Conservation (phyloP, 2,797 vertebrate genomes). For the Poeciliopsis paucimaculata region DNA sequence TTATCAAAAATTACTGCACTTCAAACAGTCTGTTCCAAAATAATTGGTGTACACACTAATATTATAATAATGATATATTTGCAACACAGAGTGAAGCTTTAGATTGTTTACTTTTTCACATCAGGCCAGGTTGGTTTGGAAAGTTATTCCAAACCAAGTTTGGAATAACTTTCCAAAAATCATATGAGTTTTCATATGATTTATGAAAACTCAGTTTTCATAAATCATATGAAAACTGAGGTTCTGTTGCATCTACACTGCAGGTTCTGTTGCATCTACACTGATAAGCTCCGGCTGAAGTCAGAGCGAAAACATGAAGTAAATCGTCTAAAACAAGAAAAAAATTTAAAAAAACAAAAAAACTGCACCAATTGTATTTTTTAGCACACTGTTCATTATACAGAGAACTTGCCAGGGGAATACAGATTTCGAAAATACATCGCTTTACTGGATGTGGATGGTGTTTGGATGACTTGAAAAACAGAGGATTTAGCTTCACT, state of each 20-base stretch:
- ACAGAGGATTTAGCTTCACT: neutral
- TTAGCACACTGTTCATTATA: neutral
- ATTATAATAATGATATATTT: neutral
- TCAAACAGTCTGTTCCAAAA: neutral
- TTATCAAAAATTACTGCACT: neutral
- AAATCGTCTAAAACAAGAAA: neutral
- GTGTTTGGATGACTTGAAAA: neutral
- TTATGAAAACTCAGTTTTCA: no score
- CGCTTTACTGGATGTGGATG: neutral
- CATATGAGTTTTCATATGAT: no score
- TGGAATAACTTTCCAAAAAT: no score
- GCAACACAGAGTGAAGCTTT: neutral
- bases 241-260: neutral
- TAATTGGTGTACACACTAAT: neutral
- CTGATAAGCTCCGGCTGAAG: neutral
- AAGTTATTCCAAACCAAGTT: no score
- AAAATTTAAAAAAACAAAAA: neutral
- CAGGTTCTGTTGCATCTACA: slow-evolving; percentile 2
- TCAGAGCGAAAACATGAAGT: neutral
- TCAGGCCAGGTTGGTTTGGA: neutral
- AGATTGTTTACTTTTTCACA: neutral
- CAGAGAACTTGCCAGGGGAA: no score
- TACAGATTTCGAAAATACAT: neutral
- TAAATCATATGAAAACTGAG: neutral
- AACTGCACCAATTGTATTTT: neutral